Conservation (phyloP, 2,797 vertebrate species). For the Hippoglossus hippoglossus region DNA sequence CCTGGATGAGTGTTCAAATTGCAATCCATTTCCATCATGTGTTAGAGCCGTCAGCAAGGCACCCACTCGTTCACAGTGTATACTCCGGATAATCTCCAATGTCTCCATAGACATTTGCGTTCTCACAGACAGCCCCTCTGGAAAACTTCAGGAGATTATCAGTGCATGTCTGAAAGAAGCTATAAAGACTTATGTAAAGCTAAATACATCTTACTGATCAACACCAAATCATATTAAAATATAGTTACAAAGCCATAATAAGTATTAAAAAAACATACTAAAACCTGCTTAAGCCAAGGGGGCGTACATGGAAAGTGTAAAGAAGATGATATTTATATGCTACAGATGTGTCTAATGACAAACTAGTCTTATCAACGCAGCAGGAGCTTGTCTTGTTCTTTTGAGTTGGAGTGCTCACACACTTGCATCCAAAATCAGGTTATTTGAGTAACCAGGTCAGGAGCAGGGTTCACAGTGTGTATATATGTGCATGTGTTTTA, state of each 20-base stretch:
- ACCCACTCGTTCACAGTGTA: too few relatives aligned
- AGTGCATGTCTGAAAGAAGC: neutral
- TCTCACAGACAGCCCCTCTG: too few relatives aligned
- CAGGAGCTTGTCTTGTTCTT: constrained; percentile 23
- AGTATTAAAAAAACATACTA: neutral
- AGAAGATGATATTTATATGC: constrained; percentile 10
- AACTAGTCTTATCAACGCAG: constrained; percentile 38
- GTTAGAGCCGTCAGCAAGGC: too few relatives aligned
- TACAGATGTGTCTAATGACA: constrained; percentile 26
- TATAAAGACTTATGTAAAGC: too few relatives aligned
- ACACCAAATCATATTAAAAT: neutral
- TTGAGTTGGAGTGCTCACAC: constrained; percentile 27
- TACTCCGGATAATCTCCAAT: too few relatives aligned
- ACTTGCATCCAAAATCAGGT: constrained; percentile 47
- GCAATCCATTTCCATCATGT: too few relatives aligned
- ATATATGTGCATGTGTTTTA: constrained; percentile 7
- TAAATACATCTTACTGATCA: neutral
- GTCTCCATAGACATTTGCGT: too few relatives aligned
- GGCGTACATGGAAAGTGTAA: constrained; percentile 7
- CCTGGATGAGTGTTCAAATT: too few relatives aligned
- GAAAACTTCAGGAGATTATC: too few relatives aligned
- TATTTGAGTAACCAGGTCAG: constrained; percentile 52
- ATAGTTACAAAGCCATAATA: neutral
- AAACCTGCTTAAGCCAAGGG: neutral
- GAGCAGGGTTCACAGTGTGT: constrained; percentile 18